Evolutionary conservation across 1,140 invertebrate species (phyloP).

Genomic region (Mamestra configurata): DNA sequence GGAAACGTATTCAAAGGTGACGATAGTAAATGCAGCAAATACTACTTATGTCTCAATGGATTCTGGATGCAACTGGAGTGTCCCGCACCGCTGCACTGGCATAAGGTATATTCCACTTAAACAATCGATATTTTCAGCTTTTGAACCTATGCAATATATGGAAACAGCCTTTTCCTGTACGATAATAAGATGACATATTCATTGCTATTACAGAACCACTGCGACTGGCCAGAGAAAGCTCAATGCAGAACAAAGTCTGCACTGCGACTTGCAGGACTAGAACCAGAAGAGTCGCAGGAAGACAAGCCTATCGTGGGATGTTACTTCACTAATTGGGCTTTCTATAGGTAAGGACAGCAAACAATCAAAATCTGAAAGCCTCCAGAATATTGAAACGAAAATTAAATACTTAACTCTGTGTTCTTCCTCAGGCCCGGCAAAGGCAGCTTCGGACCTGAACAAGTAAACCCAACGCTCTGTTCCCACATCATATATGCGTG

Average conservation of each 20-base stretch:
- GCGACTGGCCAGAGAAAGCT: slow-evolving; percentile 93
- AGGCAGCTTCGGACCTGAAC: slow-evolving; percentile 90
- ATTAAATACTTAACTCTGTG: background rate
- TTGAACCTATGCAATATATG: no score
- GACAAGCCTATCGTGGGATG: slow-evolving; percentile 90
- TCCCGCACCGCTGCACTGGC: slow-evolving; percentile 92
- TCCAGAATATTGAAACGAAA: background rate
- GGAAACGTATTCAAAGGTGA: slow-evolving; percentile 90
- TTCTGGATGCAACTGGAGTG: slow-evolving; percentile 90
- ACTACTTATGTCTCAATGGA: slow-evolving; percentile 93
- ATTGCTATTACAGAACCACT: slow-evolving; percentile 89
- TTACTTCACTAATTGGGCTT: slow-evolving; percentile 93
- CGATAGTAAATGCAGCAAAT: slow-evolving; percentile 92
- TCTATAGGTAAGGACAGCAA: slow-evolving; percentile 88
- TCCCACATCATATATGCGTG: slow-evolving; percentile 93
- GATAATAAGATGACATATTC: background rate
- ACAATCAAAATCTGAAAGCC: background rate
- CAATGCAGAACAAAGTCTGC: slow-evolving; percentile 88
- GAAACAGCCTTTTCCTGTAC: no score
- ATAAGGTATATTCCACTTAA: slow-evolving; percentile 83
- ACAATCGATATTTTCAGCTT: no score
- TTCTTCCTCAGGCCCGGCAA: slow-evolving; percentile 72
- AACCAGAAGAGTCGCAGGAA: slow-evolving; percentile 56
- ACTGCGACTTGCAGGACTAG: slow-evolving; percentile 64
- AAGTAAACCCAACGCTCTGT: slow-evolving; percentile 91